Conservation (phyloP, 2,797 vertebrate species). For the Syngnathus rostellatus region DNA sequence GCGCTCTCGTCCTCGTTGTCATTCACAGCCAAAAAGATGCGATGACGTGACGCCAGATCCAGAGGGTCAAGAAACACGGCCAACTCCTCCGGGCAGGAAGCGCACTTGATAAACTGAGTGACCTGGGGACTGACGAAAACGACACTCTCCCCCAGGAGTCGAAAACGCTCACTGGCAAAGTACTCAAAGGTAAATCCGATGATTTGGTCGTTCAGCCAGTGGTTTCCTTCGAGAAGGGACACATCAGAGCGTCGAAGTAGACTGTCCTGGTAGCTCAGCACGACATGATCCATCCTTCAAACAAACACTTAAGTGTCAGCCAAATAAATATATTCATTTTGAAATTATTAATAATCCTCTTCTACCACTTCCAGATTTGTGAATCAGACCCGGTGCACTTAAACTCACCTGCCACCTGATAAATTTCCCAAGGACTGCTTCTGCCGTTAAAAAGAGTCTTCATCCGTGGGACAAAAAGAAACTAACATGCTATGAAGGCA, state of each 20-base stretch:
- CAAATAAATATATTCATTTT: not conserved
- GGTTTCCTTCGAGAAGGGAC: slow-evolving; percentile 81
- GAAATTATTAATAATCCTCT: not conserved
- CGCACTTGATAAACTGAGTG: slow-evolving; percentile 95
- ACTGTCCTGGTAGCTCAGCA: slow-evolving; percentile 94
- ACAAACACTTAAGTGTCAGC: not conserved
- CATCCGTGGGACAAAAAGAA: not conserved
- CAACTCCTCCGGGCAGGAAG: slow-evolving; percentile 77
- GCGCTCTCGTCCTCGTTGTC: slow-evolving; percentile 88
- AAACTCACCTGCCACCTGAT: not conserved
- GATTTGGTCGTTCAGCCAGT: slow-evolving; percentile 94
- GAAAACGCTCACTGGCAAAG: slow-evolving; percentile 76
- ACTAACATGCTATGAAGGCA: not conserved
- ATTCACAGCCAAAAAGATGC: slow-evolving; percentile 88
- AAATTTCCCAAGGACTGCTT: not conserved
- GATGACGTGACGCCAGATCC: slow-evolving; percentile 71
- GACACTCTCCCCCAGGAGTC: slow-evolving; percentile 60
- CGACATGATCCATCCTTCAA: slow-evolving; percentile 83
- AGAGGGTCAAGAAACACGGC: slow-evolving; percentile 85
- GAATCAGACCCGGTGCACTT: not conserved
- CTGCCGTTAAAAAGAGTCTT: not conserved
- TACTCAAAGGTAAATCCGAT: slow-evolving; percentile 97
- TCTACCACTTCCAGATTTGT: not conserved
- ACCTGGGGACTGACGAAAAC: slow-evolving; percentile 93
- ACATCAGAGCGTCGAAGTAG: slow-evolving; percentile 86